These are phyloP conservation scores for Antrozous pallidus DNA, from an alignment of 2,797 vertebrate genomes.

Conservation along the genomic window DNA sequence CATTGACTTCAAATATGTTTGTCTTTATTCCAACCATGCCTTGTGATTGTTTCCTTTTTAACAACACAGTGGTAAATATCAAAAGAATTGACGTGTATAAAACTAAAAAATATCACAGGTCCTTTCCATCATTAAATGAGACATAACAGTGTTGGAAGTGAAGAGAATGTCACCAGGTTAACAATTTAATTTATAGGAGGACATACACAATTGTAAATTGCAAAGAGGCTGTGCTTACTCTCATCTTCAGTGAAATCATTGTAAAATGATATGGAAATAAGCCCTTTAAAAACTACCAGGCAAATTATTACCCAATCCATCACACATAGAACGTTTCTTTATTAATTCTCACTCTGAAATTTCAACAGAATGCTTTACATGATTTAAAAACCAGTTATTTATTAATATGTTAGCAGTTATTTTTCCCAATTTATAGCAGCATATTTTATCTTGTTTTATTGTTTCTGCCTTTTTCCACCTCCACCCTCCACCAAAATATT, in stretches of 20 bases:
- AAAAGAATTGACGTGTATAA: conserved; percentile 38
- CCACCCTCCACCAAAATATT: background rate
- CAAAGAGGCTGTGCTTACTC: background rate
- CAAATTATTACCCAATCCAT: conserved; percentile 60
- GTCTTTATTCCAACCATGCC: conserved; percentile 58
- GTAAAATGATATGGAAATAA: conserved; percentile 59
- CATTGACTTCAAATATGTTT: conserved; percentile 57
- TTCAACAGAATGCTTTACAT: conserved; percentile 17
- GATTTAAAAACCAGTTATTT: conserved; percentile 55
- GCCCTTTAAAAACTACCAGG: conserved; percentile 38
- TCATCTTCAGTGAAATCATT: conserved; percentile 39
- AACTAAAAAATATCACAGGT: background rate
- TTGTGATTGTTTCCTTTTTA: conserved; percentile 54
- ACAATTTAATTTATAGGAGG: conserved; percentile 5
- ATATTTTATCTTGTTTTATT: conserved; percentile 36
- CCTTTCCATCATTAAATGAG: conserved; percentile 52
- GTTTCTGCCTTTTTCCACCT: background rate
- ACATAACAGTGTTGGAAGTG: conserved; percentile 28
- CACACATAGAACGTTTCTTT: conserved; percentile 37
- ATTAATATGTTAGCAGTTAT: conserved; percentile 55
- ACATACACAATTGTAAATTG: background rate
- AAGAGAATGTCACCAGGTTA: conserved; percentile 30
- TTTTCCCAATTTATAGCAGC: conserved; percentile 50
- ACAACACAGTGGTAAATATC: conserved; percentile 29
- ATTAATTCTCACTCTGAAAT: conserved; percentile 55